Evolutionary conservation across 1,140 invertebrate genomes (phyloP), one percentile per base, ranked within the genome.

Genomic region (Hyles euphorbiae): DNA sequence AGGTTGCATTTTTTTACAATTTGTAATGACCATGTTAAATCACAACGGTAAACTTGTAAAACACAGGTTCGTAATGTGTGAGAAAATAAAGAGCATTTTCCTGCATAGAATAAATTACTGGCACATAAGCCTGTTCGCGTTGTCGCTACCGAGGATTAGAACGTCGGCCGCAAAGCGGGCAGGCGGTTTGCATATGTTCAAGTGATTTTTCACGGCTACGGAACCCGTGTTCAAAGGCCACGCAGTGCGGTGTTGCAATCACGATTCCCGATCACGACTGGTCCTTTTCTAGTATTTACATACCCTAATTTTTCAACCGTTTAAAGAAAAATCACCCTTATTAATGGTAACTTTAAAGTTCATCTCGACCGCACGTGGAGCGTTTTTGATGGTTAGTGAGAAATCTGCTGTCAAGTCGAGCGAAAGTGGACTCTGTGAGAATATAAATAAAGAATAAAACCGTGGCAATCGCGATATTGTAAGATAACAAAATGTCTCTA

Each of bases 121-220:
- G 36, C 36, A 40, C 36, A 5, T 40, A 5, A 40, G 8, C 8
- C 36, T 48, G 48, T 56, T 62, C 46, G 22, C 72, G 68, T 66
- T 66, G 63, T 58, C 72, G 49, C 61, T 75, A 70, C 68, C 33
- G 47, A 63, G 74, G 76, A 86, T 86, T 83, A 86, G 79, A 82
- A 76, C 72, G 76, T 83, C 68, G 72, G 68, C 54, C 47, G 45
- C 65, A 44, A 60, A 67, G 71, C 70, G 68, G 72, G 67, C 72
- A 74, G 74, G 68, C 71, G 67, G 63, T 70, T 82, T 83, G 81
- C 83, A 88, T 83, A 85, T 86, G 85, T 85, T 81, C 75, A 75
- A 85, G 78, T 86, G 81, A 85, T 86, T 86, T 86, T 88, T 88
- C 85, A 88, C 85, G 81, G 85, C 78, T 88, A 75, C 76, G 70